Base-by-base conservation (phyloP, 2,113 vertebrate genomes). In the Chrysemys picta region DNA sequence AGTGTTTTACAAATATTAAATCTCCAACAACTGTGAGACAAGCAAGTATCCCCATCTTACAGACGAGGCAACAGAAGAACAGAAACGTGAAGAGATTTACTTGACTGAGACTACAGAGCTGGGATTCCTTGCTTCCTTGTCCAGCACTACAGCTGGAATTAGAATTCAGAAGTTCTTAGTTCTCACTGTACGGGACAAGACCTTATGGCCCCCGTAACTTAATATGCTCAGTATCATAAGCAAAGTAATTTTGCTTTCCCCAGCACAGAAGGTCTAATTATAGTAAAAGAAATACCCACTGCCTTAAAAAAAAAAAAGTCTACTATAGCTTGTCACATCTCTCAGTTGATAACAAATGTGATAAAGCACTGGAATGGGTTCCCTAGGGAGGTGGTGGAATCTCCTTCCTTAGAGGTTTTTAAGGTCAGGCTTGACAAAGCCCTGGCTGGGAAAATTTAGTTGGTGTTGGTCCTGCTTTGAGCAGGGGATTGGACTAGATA, bases 161-260 rank as follows among this genome's bases (percentile, higher is more conserved):
- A 1, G 38, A 80, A 38, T 3, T 27, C 42, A 65, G 47, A 8
- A 1, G 65, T 72, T 38, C 65, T 0, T 0, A 19, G 11, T 16
- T 69, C 65, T 47, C 56, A 5, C 2, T 3, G 1, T 1, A 0
- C n/a, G 27, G 82, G 1, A 49, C 5, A 54, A 0, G 1, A 6
- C 87, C 24, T 14, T 22, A 56, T 19, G 57, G 57, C 0, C 22
- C 42, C n/a, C 10, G 0, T 0, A 1, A 12, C 2, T 35, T 24
- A 29, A 10, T 2, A 53, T 0, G 0, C 0, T 1, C 0, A 2
- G 16, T 0, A 5, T 1, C 2, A 16, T 47, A 57, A 78, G 1
- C 1, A 17, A 75, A 65, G 22, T 1, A 69, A 78, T 50, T 82
- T 72, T 72, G 35, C 38, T 4, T 9, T 78, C 49, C 42, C 6